These are phyloP conservation scores for Mesorhabditis spiculigera DNA, from an alignment of 2,888 invertebrate species.

Conservation along the genomic window DNA sequence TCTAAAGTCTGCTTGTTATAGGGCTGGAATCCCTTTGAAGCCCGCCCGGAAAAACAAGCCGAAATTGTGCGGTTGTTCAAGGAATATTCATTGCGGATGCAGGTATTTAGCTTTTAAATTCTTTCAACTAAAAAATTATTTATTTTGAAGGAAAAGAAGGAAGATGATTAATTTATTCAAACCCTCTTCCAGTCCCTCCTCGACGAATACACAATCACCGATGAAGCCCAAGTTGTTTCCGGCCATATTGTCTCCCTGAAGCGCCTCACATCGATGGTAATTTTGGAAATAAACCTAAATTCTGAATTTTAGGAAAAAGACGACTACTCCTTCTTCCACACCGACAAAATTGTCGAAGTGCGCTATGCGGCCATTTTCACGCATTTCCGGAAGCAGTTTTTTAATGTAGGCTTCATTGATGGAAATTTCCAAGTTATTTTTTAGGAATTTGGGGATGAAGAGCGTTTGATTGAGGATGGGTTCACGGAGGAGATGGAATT, in stretches of 20 bases:
- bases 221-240: conserved; percentile 45
- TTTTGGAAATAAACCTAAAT: conserved; percentile 9
- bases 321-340: conserved; percentile 53
- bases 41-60: neutral
- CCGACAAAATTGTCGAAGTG: conserved; percentile 50
- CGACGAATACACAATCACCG: conserved; percentile 48
- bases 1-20: too few relatives aligned
- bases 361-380: conserved; percentile 37
- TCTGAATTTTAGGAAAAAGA: conserved; percentile 26
- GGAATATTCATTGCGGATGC: conserved; percentile 36
- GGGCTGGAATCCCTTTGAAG: too few relatives aligned
- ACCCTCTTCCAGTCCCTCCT: conserved; percentile 32
- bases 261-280: conserved; percentile 16
- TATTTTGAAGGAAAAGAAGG: too few relatives aligned
- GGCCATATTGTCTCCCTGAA: conserved; percentile 29
- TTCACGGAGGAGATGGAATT: conserved; percentile 22
- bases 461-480: conserved; percentile 15
- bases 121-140: neutral
- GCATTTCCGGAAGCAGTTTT: conserved; percentile 38
- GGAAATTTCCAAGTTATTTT: conserved; percentile 10
- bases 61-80: conserved; percentile 14
- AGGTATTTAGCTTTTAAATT: conserved; percentile 9
- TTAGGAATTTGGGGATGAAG: conserved; percentile 40
- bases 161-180: neutral
- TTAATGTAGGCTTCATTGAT: conserved; percentile 21